These are phyloP conservation scores for Percopsis omiscomaycus DNA, from an alignment of 2,797 vertebrate genomes.

Conservation along the genomic window DNA sequence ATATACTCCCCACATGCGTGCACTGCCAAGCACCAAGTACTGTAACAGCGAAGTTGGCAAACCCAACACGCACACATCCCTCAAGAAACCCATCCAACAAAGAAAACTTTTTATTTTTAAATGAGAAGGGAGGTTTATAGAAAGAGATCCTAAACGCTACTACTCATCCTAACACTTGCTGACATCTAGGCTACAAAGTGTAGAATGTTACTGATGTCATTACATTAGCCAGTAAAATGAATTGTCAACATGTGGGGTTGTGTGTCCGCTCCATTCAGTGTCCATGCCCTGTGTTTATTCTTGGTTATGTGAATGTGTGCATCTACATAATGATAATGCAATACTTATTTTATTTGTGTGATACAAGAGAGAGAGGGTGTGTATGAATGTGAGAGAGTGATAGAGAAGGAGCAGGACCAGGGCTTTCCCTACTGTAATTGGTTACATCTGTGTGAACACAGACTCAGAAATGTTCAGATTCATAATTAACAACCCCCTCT, in stretches of 20 bases:
- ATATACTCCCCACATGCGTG: no score
- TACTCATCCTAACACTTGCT: slow-evolving; percentile 9
- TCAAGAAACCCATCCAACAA: no score
- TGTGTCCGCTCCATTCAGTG: slow-evolving; percentile 19
- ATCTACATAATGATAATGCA: slow-evolving; percentile 5
- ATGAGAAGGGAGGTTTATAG: background rate
- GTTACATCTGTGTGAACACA: slow-evolving; percentile 67
- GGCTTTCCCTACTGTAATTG: slow-evolving; percentile 60
- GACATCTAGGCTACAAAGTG: slow-evolving; percentile 12
- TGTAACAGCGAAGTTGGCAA: no score
- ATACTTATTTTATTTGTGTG: slow-evolving; percentile 27
- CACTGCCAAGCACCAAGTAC: no score
- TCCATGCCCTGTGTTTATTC: background rate
- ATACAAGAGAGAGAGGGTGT: slow-evolving; percentile 13
- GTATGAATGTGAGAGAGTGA: slow-evolving; percentile 1
- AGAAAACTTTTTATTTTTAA: background rate
- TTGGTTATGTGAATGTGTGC: slow-evolving; percentile 12
- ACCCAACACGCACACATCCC: no score
- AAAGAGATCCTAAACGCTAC: no score
- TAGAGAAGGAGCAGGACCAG: slow-evolving; percentile 11
- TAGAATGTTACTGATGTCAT: slow-evolving; percentile 1
- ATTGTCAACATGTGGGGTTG: slow-evolving; percentile 26
- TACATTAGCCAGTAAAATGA: background rate
- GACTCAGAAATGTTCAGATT: slow-evolving; percentile 57
- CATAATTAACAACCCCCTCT: slow-evolving; percentile 49